Conservation (phyloP, 2,113 vertebrate species). For the Acrocephalus kingi region DNA sequence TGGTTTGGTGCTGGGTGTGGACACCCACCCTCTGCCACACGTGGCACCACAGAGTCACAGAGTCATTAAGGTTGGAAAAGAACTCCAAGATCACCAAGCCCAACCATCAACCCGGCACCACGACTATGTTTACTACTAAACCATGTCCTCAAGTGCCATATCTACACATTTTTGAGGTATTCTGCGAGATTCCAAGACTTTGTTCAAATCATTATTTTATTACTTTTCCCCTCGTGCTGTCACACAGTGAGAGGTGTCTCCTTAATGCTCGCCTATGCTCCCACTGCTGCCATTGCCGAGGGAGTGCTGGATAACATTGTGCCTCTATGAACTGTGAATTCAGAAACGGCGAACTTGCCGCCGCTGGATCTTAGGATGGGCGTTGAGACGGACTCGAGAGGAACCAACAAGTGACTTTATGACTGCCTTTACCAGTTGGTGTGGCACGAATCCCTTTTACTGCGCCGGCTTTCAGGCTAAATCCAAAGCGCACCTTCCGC, state of each 20-base stretch:
- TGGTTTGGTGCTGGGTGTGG: rapidly evolving
- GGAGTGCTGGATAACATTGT: not conserved
- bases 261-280: not conserved
- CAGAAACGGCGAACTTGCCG: not conserved
- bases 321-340: not conserved
- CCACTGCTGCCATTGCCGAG: not conserved
- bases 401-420: not conserved
- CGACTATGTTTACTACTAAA: not conserved
- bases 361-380: not conserved
- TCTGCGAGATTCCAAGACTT: not conserved
- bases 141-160: not conserved
- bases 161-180: not conserved
- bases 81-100: not conserved
- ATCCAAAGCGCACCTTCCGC: not conserved
- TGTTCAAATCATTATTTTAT: not conserved
- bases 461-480: rapidly evolving
- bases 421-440: not conserved
- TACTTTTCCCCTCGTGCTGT: not conserved
- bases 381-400: not conserved
- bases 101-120: not conserved
- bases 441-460: not conserved
- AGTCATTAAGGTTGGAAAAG: not conserved
- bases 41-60: not conserved
- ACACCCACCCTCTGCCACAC: not conserved
- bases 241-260: not conserved